Base-by-base conservation (phyloP, 2,888 invertebrate genomes). In the Eustalomyia histrio region DNA sequence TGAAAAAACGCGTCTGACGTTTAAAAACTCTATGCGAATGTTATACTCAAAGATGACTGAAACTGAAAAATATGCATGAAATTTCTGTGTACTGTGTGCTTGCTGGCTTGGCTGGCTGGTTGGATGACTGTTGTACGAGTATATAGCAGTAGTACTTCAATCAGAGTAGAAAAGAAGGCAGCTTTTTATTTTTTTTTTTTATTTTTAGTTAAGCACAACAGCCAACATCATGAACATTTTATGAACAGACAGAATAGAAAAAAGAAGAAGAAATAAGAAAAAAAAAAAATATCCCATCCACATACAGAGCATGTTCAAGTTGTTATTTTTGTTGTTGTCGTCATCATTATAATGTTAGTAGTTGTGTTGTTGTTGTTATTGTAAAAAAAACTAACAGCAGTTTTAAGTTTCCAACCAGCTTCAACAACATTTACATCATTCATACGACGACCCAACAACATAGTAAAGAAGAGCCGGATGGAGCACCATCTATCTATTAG, bases 1-100 rank as follows among this genome's bases (percentile, higher is more conserved):
- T 78, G 81, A 81, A 81, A 81, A 81, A 81, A 81, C 81, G 78
- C 81, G 81, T 81, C 81, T 81, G 81, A 81, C 81, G 81, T 81
- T 81, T 78, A 78, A 81, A 80, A 78, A 81, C 81, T 81, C 81
- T 81, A 81, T 81, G 74, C 78, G 81, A 81, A 78, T 78, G 78
- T 81, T 81, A 69, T 78, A 78, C 81, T 81, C 78, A 80, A 78
- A 78, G 81, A 78, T 81, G 81, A 71, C 81, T 73, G 80, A 69
- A 71, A 55, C 67, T 43, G 43, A 43, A 67, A 64, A 64, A 74
- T 81, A 71, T 81, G 71, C 78, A 81, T 74, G 69, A 71, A 69
- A 29, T 57, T 24, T 60, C 6, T 17, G 58, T 39, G 58, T 17
- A 18, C 16, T 17, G 14, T 16, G 16, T 68, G 10, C 12, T 14